Evolutionary conservation across 2,797 vertebrate genomes (phyloP).

Genomic region (Ceyx erithaca): DNA sequence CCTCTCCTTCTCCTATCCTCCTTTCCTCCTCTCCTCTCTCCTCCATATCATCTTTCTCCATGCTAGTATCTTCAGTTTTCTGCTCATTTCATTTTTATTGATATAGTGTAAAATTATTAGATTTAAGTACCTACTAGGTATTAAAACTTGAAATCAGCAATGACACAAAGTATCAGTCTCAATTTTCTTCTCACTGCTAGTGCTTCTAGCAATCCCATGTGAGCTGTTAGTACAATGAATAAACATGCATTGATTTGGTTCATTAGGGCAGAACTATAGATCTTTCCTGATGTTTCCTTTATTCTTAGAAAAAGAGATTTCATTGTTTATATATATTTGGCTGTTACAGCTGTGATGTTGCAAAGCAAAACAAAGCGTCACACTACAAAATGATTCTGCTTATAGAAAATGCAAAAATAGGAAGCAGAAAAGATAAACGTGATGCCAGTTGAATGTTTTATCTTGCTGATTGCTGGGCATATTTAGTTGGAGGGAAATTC

Average conservation of each 20-base stretch:
- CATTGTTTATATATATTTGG: constrained; percentile 57
- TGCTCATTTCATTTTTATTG: neutral
- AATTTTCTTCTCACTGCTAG: neutral
- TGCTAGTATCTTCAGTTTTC: neutral
- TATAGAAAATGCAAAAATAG: constrained; percentile 39
- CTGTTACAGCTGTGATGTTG: constrained; percentile 54
- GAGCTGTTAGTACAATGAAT: constrained; percentile 45
- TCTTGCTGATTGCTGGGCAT: constrained; percentile 20
- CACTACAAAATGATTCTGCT: constrained; percentile 11
- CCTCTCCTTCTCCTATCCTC: neutral
- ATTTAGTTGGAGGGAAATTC: constrained; percentile 24
- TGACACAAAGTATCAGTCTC: neutral
- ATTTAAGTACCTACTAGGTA: constrained; percentile 24
- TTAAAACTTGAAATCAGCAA: neutral
- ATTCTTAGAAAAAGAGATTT: constrained; percentile 33
- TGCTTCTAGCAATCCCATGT: neutral
- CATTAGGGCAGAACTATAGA: constrained; percentile 50
- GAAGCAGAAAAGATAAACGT: neutral
- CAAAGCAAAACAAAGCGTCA: constrained; percentile 41
- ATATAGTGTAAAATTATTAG: neutral
- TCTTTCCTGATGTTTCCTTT: constrained; percentile 55
- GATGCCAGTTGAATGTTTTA: constrained; percentile 27
- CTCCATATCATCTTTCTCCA: neutral
- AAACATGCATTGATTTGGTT: constrained; percentile 33
- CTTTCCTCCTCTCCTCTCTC: too few species aligned